Base-by-base conservation (phyloP, 2,797 vertebrate species). In the Tamandua tetradactyla region DNA sequence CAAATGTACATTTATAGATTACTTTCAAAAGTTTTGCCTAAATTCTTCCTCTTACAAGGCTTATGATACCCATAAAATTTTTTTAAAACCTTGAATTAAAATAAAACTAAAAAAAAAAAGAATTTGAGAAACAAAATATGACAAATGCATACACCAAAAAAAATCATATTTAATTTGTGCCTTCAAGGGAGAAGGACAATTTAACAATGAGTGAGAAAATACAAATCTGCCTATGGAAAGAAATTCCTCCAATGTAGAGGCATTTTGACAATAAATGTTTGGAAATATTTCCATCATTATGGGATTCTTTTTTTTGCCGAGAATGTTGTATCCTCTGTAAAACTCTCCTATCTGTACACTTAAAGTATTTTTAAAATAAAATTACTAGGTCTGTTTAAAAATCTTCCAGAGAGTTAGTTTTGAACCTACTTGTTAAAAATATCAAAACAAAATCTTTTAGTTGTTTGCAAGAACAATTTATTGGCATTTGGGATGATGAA, bases 291-390 rank as follows among this genome's bases (percentile, higher is more conserved):
- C 14, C 12, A 80, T 75, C 9, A 30, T 35, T 78, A 59, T 23
- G 55, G 1, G 25, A 69, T 52, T 91, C n/a, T 75, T 47, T 47
- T 47, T 47, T 6, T 87, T 64, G 47, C 40, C 42, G 61, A 88
- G 93, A 94, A 72, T 61, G 18, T 72, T 91, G 13, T 71, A 22
- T 66, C 32, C 42, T 83, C 20, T 71, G 11, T 85, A 94, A 76
- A 92, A 85, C 10, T 94, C 27, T 91, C 23, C 9, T 27, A 37
- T 66, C 30, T 52, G 49, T 62, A 78, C 23, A 40, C 17, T 66
- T 89, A 71, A 44, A 44, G 40, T 71, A 68, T 10, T 6, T 84
- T 23, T 84, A 42, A 61, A 83, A 71, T 13, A 44, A 69, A 83
- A 64, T 32, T 62, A 35, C 40, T 47, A 68, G 14, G 57, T 49